Percentiles rank a stretch among this genome's conserved stretches.
These are phyloP conservation scores for Calosoma granatense DNA, from an alignment of 1,140 invertebrate genomes.

Conservation along the genomic window DNA sequence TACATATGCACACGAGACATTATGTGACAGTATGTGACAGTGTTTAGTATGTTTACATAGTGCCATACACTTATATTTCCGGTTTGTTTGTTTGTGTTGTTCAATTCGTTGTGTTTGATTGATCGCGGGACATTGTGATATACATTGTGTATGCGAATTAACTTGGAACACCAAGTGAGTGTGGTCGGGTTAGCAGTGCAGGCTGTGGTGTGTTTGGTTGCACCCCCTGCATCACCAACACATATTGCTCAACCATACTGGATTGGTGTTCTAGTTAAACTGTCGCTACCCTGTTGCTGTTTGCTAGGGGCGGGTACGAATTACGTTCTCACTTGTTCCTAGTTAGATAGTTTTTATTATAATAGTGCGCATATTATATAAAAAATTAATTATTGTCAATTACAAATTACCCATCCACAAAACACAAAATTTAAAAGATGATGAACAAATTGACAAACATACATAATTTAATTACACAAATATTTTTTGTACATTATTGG, in stretches of 20 bases:
- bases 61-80: too few species aligned
- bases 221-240: too few species aligned
- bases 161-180: not conserved
- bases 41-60: too few species aligned
- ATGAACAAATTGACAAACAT: constrained; percentile 34
- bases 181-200: not conserved
- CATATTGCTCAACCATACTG: too few species aligned
- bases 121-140: constrained; percentile 4
- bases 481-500: constrained; percentile 45
- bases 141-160: not conserved
- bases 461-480: constrained; percentile 42
- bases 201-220: too few species aligned
- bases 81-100: not conserved
- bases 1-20: too few species aligned
- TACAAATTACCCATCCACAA: constrained; percentile 28
- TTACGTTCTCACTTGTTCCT: not conserved
- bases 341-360: constrained; percentile 9
- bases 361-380: constrained; percentile 13
- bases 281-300: not conserved
- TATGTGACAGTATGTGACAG: too few species aligned
- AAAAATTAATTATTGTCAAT: constrained; percentile 32
- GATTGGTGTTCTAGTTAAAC: too few species aligned
- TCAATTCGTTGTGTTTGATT: not conserved
- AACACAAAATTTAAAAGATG: constrained; percentile 30
- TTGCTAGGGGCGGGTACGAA: not conserved